Conservation (phyloP, 92 coral and sea anemone species). For the Hydrozoanthus gracilis region DNA sequence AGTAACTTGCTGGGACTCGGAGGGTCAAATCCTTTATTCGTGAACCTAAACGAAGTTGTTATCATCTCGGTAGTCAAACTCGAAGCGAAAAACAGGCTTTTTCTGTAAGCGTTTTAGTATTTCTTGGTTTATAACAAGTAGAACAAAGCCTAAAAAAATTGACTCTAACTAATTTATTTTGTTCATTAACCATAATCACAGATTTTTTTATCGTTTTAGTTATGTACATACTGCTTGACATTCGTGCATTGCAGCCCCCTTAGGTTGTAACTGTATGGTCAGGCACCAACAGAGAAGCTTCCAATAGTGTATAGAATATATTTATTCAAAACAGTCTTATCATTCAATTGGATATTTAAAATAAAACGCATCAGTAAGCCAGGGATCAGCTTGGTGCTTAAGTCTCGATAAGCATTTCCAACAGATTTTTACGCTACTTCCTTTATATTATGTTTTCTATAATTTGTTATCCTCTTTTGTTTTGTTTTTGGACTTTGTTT, state of each 20-base stretch:
- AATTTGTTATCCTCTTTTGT: not conserved
- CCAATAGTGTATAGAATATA: constrained; percentile 46
- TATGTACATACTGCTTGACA: constrained; percentile 22
- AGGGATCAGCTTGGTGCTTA: constrained; percentile 8
- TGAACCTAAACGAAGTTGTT: not conserved
- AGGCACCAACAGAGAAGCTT: not conserved
- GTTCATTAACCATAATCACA: constrained; percentile 1
- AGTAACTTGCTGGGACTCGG: not conserved
- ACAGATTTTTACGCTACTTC: not conserved
- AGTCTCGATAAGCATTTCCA: not conserved
- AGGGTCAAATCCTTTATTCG: not conserved
- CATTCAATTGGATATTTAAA: constrained; percentile 20
- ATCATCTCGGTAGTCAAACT: not conserved
- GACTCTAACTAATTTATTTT: not conserved
- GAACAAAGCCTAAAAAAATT: not conserved
- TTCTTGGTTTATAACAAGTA: constrained; percentile 1
- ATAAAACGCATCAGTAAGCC: not conserved
- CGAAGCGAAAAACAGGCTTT: not conserved
- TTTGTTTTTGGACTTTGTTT: no score
- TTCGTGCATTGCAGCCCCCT: not conserved
- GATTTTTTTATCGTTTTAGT: not conserved
- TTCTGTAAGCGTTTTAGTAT: not conserved
- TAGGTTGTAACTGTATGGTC: not conserved
- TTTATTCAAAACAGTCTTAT: constrained; percentile 28
- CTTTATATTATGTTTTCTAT: not conserved